A percentile compares a stretch with the other conserved stretches of the same genome.
phyloP scores from a whole-genome alignment of 1,140 invertebrate species.

The Epicauta chinensis region DNA sequence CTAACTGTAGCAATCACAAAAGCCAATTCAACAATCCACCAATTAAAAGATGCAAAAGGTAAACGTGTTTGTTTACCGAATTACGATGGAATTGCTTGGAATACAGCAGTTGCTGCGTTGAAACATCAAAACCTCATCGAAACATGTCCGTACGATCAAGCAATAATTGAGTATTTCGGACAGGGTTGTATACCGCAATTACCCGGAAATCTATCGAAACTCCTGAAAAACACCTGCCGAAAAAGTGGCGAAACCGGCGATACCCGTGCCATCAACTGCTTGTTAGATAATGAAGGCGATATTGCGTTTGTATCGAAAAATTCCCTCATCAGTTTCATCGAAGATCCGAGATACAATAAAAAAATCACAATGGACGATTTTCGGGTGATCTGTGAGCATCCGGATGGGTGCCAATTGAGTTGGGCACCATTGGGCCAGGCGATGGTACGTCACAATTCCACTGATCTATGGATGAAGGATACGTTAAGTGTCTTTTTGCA shows the following conservation, averaged over 20 bases:
- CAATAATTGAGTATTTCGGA: constrained; percentile 54
- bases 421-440: constrained; percentile 62
- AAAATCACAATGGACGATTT: constrained; percentile 18
- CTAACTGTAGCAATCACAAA: constrained; percentile 65
- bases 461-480: constrained; percentile 52
- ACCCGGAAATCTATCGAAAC: constrained; percentile 17
- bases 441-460: constrained; percentile 50
- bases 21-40: constrained; percentile 50
- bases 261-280: constrained; percentile 67
- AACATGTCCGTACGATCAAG: constrained; percentile 43
- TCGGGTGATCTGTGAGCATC: constrained; percentile 47
- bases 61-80: constrained; percentile 64
- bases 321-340: constrained; percentile 44
- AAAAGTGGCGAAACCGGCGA: constrained; percentile 39
- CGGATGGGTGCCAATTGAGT: constrained; percentile 57
- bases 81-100: constrained; percentile 59
- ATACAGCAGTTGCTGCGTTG: constrained; percentile 55
- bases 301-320: constrained; percentile 78
- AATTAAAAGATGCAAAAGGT: constrained; percentile 55
- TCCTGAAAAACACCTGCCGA: constrained; percentile 17
- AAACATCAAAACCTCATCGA: constrained; percentile 42
- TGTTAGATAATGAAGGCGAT: constrained; percentile 71
- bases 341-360: constrained; percentile 5
- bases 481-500: constrained; percentile 58
- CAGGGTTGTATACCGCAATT: constrained; percentile 53